These are phyloP conservation scores for Coleophora flavipennella DNA, from an alignment of 2,888 invertebrate genomes.

Conservation along the genomic window DNA sequence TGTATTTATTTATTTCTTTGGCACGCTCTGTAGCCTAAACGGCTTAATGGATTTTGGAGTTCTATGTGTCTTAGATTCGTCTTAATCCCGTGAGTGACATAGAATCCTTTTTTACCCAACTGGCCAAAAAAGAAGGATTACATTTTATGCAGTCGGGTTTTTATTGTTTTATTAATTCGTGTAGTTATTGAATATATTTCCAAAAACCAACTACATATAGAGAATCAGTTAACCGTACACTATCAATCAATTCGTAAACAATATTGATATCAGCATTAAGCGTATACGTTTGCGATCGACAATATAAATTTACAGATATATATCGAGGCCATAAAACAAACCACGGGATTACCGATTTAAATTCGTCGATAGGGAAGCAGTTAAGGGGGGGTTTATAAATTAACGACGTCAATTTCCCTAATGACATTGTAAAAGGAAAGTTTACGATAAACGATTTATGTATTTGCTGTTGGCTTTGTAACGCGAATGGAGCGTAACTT, in stretches of 20 bases:
- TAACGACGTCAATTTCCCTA: conserved; percentile 68
- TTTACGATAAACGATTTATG: conserved; percentile 50
- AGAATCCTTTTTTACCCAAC: too few species aligned
- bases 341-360: conserved; percentile 64
- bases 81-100: too few species aligned
- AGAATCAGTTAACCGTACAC: conserved; percentile 21
- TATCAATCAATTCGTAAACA: conserved; percentile 35
- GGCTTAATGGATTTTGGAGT: too few species aligned
- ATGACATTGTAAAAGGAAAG: conserved; percentile 69
- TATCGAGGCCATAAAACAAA: conserved; percentile 63
- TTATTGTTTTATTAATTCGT: too few species aligned
- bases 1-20: too few species aligned
- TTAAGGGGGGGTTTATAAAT: conserved; percentile 61
- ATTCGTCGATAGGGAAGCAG: conserved; percentile 60
- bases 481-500: conserved; percentile 16
- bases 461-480: conserved; percentile 19
- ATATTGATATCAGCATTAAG: conserved; percentile 40
- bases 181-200: background rate
- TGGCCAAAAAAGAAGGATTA: too few species aligned
- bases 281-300: conserved; percentile 36
- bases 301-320: conserved; percentile 46
- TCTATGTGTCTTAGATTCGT: too few species aligned
- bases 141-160: too few species aligned
- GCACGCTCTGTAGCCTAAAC: too few species aligned
- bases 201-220: conserved; percentile 14